Conservation (phyloP, 2,888 invertebrate species). For the Eurytoma adleriae region DNA sequence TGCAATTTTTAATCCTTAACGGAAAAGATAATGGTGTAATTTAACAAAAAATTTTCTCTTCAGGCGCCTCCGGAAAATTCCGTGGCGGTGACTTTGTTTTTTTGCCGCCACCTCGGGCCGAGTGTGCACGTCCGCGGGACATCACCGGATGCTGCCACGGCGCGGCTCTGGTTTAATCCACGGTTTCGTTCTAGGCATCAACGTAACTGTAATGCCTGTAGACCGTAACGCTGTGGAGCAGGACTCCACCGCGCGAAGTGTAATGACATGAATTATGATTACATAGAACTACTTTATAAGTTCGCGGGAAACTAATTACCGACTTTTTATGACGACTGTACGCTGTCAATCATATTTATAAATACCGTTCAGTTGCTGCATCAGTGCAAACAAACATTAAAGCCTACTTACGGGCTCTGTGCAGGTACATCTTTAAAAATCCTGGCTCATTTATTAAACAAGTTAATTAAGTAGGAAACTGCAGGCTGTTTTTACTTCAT, state of each 20-base stretch:
- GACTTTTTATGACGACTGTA: neutral
- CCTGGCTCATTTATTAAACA: too few species aligned
- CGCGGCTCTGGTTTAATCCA: conserved; percentile 46
- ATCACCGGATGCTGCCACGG: conserved; percentile 29
- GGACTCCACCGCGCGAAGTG: conserved; percentile 55
- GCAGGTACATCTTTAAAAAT: too few species aligned
- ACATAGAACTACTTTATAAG: conserved; percentile 34
- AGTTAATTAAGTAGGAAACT: too few species aligned
- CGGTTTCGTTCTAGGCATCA: conserved; percentile 65
- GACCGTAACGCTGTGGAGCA: conserved; percentile 67
- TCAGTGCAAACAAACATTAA: too few species aligned
- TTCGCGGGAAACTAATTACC: conserved; percentile 14
- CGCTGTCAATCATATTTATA: neutral
- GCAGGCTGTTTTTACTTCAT: too few species aligned
- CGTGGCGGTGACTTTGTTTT: neutral
- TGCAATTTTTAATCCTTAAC: too few species aligned
- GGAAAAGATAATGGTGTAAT: neutral
- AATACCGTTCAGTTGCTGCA: neutral
- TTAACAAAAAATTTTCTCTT: conserved; percentile 1
- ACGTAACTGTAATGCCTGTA: conserved; percentile 70
- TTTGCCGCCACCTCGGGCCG: neutral
- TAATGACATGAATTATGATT: conserved; percentile 51
- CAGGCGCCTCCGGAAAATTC: neutral
- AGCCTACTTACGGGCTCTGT: too few species aligned
- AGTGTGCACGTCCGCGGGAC: conserved; percentile 18